Evolutionary conservation across 2,888 invertebrate genomes (phyloP).

Genomic region (Hoplodrina blanda): DNA sequence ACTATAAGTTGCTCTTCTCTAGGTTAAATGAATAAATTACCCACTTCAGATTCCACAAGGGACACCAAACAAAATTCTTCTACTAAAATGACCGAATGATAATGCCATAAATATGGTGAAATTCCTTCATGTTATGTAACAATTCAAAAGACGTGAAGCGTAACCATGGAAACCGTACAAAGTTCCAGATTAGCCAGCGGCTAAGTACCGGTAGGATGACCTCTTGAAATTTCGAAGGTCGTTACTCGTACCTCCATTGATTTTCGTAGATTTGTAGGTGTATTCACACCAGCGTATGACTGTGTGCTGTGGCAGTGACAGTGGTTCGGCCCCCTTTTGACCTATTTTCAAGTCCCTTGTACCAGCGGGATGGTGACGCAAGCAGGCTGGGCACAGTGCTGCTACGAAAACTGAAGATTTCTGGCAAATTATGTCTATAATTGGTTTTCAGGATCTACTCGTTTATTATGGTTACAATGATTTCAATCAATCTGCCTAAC

Average conservation of each 20-base stretch:
- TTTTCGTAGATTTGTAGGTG: slow-evolving; percentile 65
- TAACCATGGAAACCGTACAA: slow-evolving; percentile 67
- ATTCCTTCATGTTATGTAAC: not conserved
- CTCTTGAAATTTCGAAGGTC: slow-evolving; percentile 80
- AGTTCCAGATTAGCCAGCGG: slow-evolving; percentile 46
- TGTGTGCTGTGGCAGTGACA: slow-evolving; percentile 84
- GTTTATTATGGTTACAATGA: not conserved
- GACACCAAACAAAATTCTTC: not conserved
- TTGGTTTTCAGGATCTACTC: not conserved
- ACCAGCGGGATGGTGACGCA: slow-evolving; percentile 82
- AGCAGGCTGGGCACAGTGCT: slow-evolving; percentile 67
- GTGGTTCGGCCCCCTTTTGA: slow-evolving; percentile 88
- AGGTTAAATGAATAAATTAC: not conserved
- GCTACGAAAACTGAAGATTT: slow-evolving; percentile 50
- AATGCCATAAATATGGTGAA: not conserved
- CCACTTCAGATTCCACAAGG: not conserved
- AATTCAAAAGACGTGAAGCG: slow-evolving; percentile 25
- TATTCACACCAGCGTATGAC: slow-evolving; percentile 48
- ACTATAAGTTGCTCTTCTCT: no score
- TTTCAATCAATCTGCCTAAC: no score
- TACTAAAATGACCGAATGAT: not conserved
- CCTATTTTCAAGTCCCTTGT: slow-evolving; percentile 87
- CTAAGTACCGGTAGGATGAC: slow-evolving; percentile 64
- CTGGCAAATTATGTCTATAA: not conserved
- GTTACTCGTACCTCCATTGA: slow-evolving; percentile 74